Evolutionary conservation across 2,113 vertebrate species (phyloP).

Genomic region (Halcyon senegalensis): DNA sequence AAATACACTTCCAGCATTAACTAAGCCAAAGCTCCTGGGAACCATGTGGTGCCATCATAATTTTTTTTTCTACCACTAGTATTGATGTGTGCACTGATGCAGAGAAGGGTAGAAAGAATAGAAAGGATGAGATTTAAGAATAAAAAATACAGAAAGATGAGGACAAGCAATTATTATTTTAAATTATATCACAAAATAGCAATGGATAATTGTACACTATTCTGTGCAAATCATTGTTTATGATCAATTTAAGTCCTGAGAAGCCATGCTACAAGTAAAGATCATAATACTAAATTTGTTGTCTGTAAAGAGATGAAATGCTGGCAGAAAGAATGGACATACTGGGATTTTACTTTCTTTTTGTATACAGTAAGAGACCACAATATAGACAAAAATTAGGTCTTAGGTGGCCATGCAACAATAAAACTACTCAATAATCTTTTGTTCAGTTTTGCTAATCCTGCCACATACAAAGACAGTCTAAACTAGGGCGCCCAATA

Average conservation of each 20-base stretch:
- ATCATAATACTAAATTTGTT: background rate
- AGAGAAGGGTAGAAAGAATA: background rate
- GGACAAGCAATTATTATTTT: background rate
- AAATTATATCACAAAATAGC: background rate
- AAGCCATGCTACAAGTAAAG: background rate
- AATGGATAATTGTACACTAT: background rate
- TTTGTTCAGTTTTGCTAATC: background rate
- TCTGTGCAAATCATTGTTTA: background rate
- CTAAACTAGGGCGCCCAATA: background rate
- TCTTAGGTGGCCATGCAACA: background rate
- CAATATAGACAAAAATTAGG: background rate
- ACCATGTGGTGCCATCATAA: background rate
- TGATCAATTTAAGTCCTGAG: background rate
- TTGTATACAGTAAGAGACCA: background rate
- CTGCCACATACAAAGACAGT: background rate
- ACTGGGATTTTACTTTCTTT: background rate
- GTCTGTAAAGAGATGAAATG: background rate
- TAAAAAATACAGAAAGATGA: background rate
- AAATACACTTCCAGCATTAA: conserved; percentile 14
- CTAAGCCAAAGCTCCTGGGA: conserved; percentile 19
- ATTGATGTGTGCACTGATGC: background rate
- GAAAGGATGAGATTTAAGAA: background rate
- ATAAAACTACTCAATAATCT: background rate
- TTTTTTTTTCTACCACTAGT: background rate
- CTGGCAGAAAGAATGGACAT: background rate